These are phyloP conservation scores for Chondrosia reniformis DNA, from an alignment of 37 sponge, comb jelly and placozoan species.

Conservation along the genomic window DNA sequence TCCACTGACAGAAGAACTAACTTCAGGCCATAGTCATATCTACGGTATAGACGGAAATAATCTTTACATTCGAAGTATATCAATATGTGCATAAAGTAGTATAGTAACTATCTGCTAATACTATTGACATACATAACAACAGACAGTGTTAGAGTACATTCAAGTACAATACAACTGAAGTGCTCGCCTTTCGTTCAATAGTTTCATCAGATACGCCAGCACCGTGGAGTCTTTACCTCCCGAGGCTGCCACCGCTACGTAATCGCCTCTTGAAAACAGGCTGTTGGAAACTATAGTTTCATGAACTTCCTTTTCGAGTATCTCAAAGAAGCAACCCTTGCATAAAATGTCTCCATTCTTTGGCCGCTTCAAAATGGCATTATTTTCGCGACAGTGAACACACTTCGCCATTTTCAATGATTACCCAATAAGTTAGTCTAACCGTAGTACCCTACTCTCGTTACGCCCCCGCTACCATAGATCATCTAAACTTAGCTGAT, in stretches of 20 bases:
- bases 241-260: conserved; percentile 85
- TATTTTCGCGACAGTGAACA: conserved; percentile 67
- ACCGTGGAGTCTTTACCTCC: conserved; percentile 99
- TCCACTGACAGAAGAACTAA: conserved; percentile 88
- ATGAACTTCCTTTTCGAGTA: conserved; percentile 90
- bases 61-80: too few relatives aligned
- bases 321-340: conserved; percentile 81
- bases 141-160: too few relatives aligned
- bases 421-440: background rate
- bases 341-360: conserved; percentile 90
- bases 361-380: conserved; percentile 87
- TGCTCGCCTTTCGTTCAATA: conserved; percentile 79
- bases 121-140: too few relatives aligned
- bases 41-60: too few relatives aligned
- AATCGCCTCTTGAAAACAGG: conserved; percentile 81
- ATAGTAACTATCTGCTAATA: too few relatives aligned
- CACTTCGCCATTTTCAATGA: conserved; percentile 37
- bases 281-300: conserved; percentile 66
- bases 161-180: too few relatives aligned
- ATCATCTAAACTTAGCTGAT: too few relatives aligned
- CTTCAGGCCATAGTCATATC: conserved; percentile 81
- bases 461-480: too few relatives aligned
- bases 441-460: too few relatives aligned
- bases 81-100: too few relatives aligned
- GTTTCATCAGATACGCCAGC: conserved; percentile 88